phyloP scores from a whole-genome alignment of 2,113 vertebrate species.

The Pholis gunnellus region DNA sequence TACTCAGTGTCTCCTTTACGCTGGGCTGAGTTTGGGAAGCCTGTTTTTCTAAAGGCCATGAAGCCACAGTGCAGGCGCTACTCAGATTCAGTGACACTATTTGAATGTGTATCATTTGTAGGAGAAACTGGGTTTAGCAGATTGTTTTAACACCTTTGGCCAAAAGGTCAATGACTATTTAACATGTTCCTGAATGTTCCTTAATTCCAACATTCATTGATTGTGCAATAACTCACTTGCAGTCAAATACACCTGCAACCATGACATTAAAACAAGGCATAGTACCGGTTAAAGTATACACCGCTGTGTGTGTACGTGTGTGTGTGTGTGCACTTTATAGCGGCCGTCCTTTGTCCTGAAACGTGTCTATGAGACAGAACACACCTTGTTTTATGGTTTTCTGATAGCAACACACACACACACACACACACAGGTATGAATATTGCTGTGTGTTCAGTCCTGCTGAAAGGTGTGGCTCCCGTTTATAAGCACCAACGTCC shows the following conservation, averaged over 20 bases:
- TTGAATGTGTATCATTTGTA: not conserved
- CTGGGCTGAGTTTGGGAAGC: not conserved
- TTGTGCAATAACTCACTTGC: not conserved
- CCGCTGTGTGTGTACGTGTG: too few relatives aligned
- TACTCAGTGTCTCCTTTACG: not conserved
- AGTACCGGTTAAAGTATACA: constrained; percentile 4
- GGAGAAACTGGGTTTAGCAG: not conserved
- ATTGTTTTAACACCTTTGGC: not conserved
- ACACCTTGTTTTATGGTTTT: constrained; percentile 66
- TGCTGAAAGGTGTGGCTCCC: constrained; percentile 68
- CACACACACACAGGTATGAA: constrained; percentile 12
- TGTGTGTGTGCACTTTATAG: not conserved
- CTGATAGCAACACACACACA: constrained; percentile 50
- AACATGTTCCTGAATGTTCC: too few relatives aligned
- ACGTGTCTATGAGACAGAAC: constrained; percentile 50
- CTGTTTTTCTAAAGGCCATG: not conserved
- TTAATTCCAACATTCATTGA: not conserved
- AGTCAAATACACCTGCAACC: not conserved
- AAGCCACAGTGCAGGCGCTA: not conserved
- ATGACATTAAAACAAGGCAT: not conserved
- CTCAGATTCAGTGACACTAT: not conserved
- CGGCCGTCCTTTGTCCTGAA: constrained; percentile 61
- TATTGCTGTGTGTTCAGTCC: constrained; percentile 54
- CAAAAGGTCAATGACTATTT: not conserved
- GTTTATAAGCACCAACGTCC: constrained; percentile 26